Conservation (phyloP, 2,888 invertebrate genomes). For the Polyommatus icarus region DNA sequence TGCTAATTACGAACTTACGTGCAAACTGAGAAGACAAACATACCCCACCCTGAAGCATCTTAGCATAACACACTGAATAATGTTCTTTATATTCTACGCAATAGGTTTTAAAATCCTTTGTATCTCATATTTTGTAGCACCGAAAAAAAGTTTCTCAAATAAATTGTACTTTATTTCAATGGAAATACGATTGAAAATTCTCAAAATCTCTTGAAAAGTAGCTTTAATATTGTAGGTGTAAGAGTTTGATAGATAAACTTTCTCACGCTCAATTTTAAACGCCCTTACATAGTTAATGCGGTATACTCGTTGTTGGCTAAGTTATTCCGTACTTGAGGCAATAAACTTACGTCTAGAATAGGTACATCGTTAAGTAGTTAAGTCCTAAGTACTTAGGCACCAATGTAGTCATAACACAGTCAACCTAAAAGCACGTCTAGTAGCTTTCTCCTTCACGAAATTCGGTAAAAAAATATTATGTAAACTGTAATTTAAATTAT, state of each 20-base stretch:
- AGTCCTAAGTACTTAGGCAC: no score
- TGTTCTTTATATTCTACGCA: not conserved
- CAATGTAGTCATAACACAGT: not conserved
- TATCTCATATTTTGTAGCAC: no score
- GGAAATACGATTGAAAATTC: not conserved
- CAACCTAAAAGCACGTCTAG: not conserved
- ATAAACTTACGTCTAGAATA: no score
- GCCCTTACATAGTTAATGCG: not conserved
- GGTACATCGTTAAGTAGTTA: no score
- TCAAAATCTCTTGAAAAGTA: not conserved
- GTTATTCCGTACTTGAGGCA: not conserved
- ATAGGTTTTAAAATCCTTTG: not conserved
- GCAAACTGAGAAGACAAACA: conserved; percentile 26
- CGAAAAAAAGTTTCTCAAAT: not conserved
- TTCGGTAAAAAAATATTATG: no score
- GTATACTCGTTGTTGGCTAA: not conserved
- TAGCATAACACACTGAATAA: not conserved
- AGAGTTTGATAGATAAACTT: conserved; percentile 30
- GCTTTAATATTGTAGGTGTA: not conserved
- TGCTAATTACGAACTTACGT: conserved; percentile 24
- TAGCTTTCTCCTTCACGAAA: not conserved
- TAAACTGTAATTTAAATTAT: no score
- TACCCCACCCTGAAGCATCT: not conserved
- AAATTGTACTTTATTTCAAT: not conserved
- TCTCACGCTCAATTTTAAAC: conserved; percentile 32